Conservation (phyloP, 2,888 invertebrate species). For the Amphipoea lucens region DNA sequence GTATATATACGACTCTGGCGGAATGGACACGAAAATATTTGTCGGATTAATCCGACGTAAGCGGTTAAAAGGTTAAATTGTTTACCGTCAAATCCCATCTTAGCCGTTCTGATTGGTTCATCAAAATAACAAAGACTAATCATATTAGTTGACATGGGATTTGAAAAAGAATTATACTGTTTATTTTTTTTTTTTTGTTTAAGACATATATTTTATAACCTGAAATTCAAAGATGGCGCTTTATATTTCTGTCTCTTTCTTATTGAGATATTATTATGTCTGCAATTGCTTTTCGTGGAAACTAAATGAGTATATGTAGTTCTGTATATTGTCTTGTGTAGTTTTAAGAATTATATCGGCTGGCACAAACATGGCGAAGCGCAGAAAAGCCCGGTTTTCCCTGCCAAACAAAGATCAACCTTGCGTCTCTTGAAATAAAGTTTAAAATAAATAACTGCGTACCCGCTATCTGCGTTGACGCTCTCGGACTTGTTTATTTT, state of each 20-base stretch:
- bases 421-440: rapidly evolving
- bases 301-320: background rate
- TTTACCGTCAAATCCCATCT: background rate
- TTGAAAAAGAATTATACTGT: background rate
- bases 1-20: no score
- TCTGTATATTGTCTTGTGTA: background rate
- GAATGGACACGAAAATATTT: no score
- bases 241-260: constrained; percentile 14
- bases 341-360: constrained; percentile 10
- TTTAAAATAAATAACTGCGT: background rate
- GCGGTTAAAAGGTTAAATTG: no score
- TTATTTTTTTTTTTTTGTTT: background rate
- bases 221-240: background rate
- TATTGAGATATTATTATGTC: background rate
- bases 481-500: background rate
- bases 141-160: background rate
- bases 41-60: no score
- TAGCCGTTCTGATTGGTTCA: background rate
- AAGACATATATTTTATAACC: background rate
- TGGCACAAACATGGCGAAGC: background rate
- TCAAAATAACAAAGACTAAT: background rate
- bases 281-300: background rate
- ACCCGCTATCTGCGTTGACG: no score
- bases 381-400: background rate
- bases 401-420: background rate